Percentiles rank a stretch among this genome's conserved stretches.
Evolutionary conservation across 2,797 vertebrate genomes (phyloP).

Genomic region (Adelosebastes latens): DNA sequence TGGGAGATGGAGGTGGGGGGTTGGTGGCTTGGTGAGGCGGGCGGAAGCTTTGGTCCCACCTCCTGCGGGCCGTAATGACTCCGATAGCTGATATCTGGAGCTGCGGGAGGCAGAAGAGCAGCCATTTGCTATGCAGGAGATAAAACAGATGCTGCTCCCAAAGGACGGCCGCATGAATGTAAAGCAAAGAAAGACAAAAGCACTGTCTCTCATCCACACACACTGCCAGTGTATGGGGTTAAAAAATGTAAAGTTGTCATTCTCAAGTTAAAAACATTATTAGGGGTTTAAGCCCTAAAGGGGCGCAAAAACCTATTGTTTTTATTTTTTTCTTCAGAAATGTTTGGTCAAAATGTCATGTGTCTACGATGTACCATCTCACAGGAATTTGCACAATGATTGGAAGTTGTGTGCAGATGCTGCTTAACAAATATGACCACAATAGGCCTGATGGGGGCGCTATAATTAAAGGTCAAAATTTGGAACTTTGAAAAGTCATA

Average conservation of each 20-base stretch:
- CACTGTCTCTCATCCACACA: neutral
- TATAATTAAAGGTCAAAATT: no score
- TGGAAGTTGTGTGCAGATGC: no score
- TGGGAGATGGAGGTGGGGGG: slow-evolving; percentile 43
- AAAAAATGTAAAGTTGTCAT: neutral
- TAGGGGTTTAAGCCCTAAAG: no score
- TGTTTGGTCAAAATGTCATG: no score
- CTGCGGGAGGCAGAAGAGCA: slow-evolving; percentile 33
- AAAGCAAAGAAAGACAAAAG: neutral
- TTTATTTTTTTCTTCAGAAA: no score
- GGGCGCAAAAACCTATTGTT: no score
- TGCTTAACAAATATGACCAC: no score
- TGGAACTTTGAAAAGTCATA: no score
- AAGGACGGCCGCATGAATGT: slow-evolving; percentile 5
- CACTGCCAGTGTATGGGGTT: neutral
- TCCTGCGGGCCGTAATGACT: slow-evolving; percentile 55
- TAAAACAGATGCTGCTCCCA: slow-evolving; percentile 42
- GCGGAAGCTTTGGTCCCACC: slow-evolving; percentile 54
- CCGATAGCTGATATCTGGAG: slow-evolving; percentile 50
- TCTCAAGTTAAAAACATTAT: neutral
- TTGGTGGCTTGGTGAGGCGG: slow-evolving; percentile 10
- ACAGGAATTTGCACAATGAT: no score
- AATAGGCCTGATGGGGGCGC: no score
- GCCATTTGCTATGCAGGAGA: slow-evolving; percentile 26
- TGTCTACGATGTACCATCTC: no score